phyloP scores from a whole-genome alignment of 2,113 vertebrate species.

The Boulengeromyrus knoepffleri region DNA sequence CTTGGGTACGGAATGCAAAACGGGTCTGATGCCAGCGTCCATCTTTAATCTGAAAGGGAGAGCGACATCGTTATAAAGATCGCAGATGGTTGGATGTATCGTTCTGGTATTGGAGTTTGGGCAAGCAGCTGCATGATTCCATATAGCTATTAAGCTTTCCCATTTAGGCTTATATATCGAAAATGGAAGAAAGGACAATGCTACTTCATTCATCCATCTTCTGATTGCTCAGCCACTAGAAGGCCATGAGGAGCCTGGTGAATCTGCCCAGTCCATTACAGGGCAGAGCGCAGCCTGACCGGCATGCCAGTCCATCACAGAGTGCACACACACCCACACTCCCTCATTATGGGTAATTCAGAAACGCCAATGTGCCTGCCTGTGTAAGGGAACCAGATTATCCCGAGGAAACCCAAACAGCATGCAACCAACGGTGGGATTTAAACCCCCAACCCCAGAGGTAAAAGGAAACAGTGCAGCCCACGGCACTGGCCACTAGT shows the following conservation, averaged over 20 bases:
- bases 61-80: not conserved
- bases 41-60: slow-evolving; percentile 71
- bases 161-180: not conserved
- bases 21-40: slow-evolving; percentile 85
- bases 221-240: not conserved
- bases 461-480: not conserved
- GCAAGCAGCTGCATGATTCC: not conserved
- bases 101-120: not conserved
- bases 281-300: not conserved
- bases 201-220: not conserved
- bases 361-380: not conserved
- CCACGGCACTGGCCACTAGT: not conserved
- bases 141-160: not conserved
- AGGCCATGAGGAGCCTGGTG: not conserved
- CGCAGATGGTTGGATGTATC: not conserved
- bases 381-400: not conserved
- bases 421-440: not conserved
- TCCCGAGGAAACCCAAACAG: not conserved
- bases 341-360: not conserved
- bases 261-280: not conserved
- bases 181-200: not conserved
- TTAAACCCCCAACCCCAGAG: not conserved
- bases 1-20: slow-evolving; percentile 81
- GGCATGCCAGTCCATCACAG: not conserved
- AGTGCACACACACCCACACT: not conserved